phyloP scores from a whole-genome alignment of 2,797 vertebrate species.

The Selene dorsalis region DNA sequence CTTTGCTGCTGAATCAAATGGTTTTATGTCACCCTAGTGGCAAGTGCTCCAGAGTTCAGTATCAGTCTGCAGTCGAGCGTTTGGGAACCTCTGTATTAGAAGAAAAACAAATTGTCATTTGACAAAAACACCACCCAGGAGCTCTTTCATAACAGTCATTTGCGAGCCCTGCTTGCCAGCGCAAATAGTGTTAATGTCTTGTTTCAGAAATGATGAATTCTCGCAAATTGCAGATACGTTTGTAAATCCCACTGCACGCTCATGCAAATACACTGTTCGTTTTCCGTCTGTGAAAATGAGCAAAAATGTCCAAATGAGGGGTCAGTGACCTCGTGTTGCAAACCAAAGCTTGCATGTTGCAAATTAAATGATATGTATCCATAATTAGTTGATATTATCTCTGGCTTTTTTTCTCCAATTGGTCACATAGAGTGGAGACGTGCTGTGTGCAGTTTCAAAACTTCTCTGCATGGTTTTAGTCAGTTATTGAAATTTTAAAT shows the following conservation, averaged over 20 bases:
- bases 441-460: background rate
- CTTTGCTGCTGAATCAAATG: background rate
- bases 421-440: background rate
- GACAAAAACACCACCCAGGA: background rate
- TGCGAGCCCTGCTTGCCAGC: background rate
- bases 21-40: background rate
- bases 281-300: conserved; percentile 1
- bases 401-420: background rate
- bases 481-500: background rate
- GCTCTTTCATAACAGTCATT: background rate
- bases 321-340: background rate
- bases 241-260: background rate
- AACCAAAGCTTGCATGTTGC: background rate
- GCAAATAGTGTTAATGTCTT: background rate
- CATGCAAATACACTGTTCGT: background rate
- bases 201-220: background rate
- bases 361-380: background rate
- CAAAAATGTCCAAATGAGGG: background rate
- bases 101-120: background rate
- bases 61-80: background rate
- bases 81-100: background rate
- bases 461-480: background rate
- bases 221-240: background rate
- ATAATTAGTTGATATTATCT: background rate
- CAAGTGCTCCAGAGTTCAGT: background rate